These are phyloP conservation scores for Sminthurinus aureus DNA, from an alignment of 2,888 invertebrate species.

Conservation along the genomic window DNA sequence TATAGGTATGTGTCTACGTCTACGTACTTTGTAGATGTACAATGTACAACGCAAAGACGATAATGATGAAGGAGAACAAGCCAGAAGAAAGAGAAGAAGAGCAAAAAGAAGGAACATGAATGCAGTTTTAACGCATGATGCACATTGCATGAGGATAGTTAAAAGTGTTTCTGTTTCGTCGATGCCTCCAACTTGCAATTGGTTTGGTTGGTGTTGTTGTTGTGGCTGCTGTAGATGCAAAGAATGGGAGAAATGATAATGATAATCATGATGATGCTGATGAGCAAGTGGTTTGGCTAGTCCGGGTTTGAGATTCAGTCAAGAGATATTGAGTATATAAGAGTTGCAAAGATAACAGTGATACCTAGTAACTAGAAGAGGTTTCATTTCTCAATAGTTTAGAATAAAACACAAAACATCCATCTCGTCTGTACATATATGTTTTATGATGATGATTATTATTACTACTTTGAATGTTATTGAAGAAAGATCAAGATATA, in stretches of 20 bases:
- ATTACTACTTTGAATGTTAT: background rate
- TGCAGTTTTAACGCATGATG: slow-evolving; percentile 34
- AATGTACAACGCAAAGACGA: slow-evolving; percentile 8
- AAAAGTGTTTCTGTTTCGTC: background rate
- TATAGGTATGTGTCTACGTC: too few species aligned
- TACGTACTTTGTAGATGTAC: background rate
- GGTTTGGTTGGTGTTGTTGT: too few species aligned
- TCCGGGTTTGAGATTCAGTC: slow-evolving; percentile 27
- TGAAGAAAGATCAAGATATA: background rate
- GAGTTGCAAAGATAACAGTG: background rate
- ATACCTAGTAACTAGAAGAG: background rate
- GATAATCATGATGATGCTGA: background rate
- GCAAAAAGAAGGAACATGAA: background rate
- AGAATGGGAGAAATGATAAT: background rate
- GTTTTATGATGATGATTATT: background rate
- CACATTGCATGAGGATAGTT: background rate
- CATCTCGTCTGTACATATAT: background rate
- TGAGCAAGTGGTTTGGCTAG: slow-evolving; percentile 24
- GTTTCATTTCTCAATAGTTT: background rate
- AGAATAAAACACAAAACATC: background rate
- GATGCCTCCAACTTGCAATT: too few species aligned
- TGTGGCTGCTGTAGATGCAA: background rate
- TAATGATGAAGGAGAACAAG: background rate
- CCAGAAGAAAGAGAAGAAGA: background rate
- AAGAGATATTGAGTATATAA: slow-evolving; percentile 6